Conservation (phyloP, 23 tunicate species). For the Styela clava region DNA sequence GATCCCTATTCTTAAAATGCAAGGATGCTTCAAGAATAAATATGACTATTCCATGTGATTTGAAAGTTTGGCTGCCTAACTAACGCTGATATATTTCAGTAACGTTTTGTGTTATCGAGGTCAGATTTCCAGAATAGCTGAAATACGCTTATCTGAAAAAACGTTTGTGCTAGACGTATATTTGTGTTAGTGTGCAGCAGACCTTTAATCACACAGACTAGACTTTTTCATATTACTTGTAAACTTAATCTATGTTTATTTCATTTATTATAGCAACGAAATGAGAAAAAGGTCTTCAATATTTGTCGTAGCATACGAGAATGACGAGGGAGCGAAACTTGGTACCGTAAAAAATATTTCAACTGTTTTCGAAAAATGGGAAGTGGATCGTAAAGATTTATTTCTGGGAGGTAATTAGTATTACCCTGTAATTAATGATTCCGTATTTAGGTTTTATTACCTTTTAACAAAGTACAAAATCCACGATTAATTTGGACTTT, state of each 20-base stretch:
- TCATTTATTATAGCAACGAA: too few species aligned
- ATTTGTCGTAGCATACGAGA: background rate
- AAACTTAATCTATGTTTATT: background rate
- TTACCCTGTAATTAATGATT: background rate
- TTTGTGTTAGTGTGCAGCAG: too few species aligned
- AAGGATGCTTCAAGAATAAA: too few species aligned
- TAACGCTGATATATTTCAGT: background rate
- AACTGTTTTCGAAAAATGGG: background rate
- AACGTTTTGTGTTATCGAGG: background rate
- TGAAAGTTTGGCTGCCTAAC: too few species aligned
- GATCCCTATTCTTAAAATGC: too few species aligned
- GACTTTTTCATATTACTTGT: background rate
- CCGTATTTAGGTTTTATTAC: too few species aligned
- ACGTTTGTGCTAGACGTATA: too few species aligned
- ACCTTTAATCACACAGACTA: too few species aligned
- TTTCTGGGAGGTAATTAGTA: background rate
- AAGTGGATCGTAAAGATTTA: background rate
- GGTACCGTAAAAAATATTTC: background rate
- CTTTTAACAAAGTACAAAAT: background rate
- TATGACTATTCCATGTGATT: too few species aligned
- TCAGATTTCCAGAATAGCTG: too few species aligned
- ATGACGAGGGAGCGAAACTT: background rate
- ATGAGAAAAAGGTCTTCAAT: background rate
- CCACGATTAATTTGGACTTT: background rate
- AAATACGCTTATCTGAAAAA: too few species aligned